Percentiles rank a stretch among this genome's conserved stretches.
These are phyloP conservation scores for Silurus lanzhouensis DNA, from an alignment of 2,797 vertebrate species.

Conservation along the genomic window DNA sequence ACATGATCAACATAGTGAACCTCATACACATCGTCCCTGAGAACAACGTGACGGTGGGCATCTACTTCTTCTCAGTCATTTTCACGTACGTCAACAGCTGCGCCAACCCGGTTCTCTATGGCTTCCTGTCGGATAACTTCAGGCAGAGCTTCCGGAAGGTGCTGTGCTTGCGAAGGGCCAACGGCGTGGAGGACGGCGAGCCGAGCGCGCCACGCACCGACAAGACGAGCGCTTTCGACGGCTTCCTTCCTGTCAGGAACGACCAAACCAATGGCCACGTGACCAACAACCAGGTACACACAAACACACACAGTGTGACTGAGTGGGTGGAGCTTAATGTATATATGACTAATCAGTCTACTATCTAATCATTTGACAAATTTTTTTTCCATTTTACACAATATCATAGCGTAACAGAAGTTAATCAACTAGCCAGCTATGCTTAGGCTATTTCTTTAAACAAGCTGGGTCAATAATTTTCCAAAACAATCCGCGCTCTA, in stretches of 20 bases:
- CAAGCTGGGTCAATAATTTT: neutral
- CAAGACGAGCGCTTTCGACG: slow-evolving; percentile 82
- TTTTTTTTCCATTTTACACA: neutral
- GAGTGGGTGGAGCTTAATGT: neutral
- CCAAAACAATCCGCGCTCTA: neutral
- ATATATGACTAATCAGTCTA: neutral
- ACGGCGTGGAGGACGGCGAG: slow-evolving; percentile 79
- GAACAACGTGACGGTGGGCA: slow-evolving; percentile 83
- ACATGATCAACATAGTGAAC: slow-evolving; percentile 93
- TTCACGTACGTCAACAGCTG: slow-evolving; percentile 95
- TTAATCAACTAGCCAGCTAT: neutral
- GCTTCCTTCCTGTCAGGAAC: slow-evolving; percentile 70
- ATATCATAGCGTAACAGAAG: neutral
- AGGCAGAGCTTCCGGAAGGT: slow-evolving; percentile 91
- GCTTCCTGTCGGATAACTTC: slow-evolving; percentile 95
- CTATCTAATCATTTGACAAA: neutral
- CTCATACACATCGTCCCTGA: slow-evolving; percentile 89
- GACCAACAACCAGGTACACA: slow-evolving; percentile 73
- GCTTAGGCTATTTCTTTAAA: neutral
- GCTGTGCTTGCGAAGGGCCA: slow-evolving; percentile 76
- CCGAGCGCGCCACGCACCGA: slow-evolving; percentile 77
- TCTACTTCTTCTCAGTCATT: slow-evolving; percentile 93
- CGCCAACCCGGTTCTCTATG: slow-evolving; percentile 93
- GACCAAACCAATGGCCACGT: slow-evolving; percentile 74
- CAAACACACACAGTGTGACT: slow-evolving; percentile 2